Evolutionary conservation across 2,888 invertebrate species (phyloP).

Genomic region (Lasioglossum marginatum): DNA sequence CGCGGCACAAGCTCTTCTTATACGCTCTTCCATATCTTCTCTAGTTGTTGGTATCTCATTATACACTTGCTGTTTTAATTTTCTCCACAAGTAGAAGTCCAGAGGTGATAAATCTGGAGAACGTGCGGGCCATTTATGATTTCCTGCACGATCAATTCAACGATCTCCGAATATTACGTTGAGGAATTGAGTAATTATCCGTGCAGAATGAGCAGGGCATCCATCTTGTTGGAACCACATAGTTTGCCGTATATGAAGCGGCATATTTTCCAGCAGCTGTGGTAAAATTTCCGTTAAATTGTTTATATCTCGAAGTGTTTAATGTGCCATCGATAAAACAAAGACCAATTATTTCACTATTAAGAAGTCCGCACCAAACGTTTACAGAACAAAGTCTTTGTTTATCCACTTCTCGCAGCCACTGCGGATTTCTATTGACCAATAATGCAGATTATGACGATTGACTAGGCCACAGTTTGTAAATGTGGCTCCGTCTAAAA

Average conservation of each 20-base stretch:
- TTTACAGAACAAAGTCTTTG: not conserved
- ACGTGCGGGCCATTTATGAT: not conserved
- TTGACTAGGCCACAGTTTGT: not conserved
- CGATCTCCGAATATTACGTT: not conserved
- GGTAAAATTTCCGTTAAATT: too few species aligned
- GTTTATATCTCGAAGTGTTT: too few species aligned
- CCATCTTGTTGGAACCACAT: not conserved
- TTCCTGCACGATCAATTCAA: not conserved
- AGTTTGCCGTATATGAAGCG: not conserved
- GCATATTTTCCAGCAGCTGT: not conserved
- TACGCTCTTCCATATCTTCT: not conserved
- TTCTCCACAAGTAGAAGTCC: too few species aligned
- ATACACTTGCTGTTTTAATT: not conserved
- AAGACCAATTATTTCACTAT: not conserved
- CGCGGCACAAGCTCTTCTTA: not conserved
- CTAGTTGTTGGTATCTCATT: not conserved
- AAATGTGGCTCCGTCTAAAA: too few species aligned
- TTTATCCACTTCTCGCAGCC: not conserved
- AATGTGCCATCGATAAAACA: not conserved
- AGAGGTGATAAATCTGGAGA: too few species aligned
- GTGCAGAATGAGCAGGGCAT: not conserved
- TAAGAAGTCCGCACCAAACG: not conserved
- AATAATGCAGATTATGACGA: slow-evolving; percentile 2
- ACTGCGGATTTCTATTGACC: slow-evolving; percentile 1
- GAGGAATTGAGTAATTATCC: not conserved